phyloP scores from a whole-genome alignment of 37 sponge, comb jelly and placozoan species.

The Eunapius fragilis region DNA sequence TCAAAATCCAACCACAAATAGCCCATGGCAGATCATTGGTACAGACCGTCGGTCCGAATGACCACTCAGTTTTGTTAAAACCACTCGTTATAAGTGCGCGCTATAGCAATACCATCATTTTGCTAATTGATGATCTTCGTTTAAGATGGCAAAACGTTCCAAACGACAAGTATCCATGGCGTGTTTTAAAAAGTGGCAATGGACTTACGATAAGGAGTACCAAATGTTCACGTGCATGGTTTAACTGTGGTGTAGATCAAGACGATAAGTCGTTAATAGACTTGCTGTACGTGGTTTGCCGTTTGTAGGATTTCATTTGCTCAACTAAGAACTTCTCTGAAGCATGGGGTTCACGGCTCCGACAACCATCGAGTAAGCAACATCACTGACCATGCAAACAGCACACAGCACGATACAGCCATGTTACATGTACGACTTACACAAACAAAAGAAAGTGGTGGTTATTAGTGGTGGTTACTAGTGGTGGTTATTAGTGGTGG shows the following conservation, averaged over 20 bases:
- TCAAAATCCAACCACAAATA: too few relatives aligned
- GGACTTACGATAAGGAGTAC: not conserved
- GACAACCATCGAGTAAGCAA: slow-evolving; percentile 68
- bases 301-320: not conserved
- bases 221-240: not conserved
- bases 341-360: slow-evolving; percentile 65
- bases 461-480: too few relatives aligned
- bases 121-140: too few relatives aligned
- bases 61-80: too few relatives aligned
- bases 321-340: slow-evolving; percentile 47
- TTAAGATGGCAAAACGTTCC: not conserved
- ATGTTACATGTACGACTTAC: slow-evolving; percentile 6
- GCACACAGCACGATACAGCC: slow-evolving; percentile 47
- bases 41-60: too few relatives aligned
- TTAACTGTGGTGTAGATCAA: not conserved
- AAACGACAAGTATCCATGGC: not conserved
- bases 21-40: too few relatives aligned
- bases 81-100: too few relatives aligned
- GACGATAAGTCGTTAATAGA: not conserved
- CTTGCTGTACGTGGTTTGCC: not conserved
- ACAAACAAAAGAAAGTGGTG: slow-evolving; percentile 29
- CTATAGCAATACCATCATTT: too few relatives aligned
- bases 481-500: too few relatives aligned
- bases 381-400: slow-evolving; percentile 54
- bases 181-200: not conserved